Percentiles rank a stretch among this genome's conserved stretches.
Conservation (phyloP, 2,113 vertebrate species). For the Gallinago media region DNA sequence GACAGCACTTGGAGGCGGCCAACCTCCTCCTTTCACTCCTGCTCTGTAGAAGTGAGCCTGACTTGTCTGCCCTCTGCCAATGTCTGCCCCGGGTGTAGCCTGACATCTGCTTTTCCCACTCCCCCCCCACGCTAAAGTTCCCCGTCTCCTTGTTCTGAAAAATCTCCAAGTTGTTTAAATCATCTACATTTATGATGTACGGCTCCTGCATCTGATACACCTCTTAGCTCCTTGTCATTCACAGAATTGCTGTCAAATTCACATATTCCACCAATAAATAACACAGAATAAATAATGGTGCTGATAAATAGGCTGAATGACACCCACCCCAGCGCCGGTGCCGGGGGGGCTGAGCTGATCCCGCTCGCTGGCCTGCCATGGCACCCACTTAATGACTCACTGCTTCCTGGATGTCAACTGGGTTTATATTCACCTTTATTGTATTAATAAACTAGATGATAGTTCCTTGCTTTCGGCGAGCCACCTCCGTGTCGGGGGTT, state of each 20-base stretch:
- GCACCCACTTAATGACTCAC: background rate
- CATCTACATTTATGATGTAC: background rate
- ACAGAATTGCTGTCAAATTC: slow-evolving; percentile 6
- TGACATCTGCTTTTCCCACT: background rate
- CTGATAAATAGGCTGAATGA: background rate
- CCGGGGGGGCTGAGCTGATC: background rate
- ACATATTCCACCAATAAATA: background rate
- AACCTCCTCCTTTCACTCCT: background rate
- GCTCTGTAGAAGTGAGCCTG: background rate
- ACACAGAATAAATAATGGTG: background rate
- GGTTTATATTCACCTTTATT: background rate
- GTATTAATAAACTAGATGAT: slow-evolving; percentile 6
- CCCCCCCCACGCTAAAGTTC: background rate
- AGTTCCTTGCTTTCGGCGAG: background rate
- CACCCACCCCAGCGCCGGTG: accelerated
- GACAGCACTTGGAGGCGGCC: background rate
- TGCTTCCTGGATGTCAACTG: background rate
- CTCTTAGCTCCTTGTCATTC: background rate
- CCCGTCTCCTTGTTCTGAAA: background rate
- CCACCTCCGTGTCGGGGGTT: background rate
- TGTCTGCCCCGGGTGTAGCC: background rate
- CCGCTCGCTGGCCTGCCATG: background rate
- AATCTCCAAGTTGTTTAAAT: background rate
- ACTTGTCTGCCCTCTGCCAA: accelerated
- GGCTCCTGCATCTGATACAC: background rate